phyloP scores from a whole-genome alignment of 53 echinoderm and acorn worm genomes.

The Actinopyga echinites region DNA sequence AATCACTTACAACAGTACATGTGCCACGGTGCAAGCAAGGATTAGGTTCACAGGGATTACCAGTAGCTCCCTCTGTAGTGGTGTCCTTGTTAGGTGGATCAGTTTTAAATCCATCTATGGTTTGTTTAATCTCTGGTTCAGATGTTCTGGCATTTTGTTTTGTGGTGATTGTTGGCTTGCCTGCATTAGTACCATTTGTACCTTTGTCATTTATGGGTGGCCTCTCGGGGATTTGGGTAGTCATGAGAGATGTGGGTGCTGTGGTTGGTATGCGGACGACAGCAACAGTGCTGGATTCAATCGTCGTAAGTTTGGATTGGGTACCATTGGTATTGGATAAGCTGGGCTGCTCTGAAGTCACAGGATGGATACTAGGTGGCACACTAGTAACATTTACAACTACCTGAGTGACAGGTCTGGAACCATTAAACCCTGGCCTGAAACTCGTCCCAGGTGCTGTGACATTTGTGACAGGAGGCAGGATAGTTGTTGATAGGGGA shows the following conservation, averaged over 20 bases:
- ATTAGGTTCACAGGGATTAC: conserved; percentile 69
- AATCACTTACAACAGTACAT: conserved; percentile 36
- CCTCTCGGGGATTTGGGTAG: too few species aligned
- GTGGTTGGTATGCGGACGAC: background rate
- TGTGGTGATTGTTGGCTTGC: too few species aligned
- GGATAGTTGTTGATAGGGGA: background rate
- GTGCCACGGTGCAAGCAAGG: conserved; percentile 80
- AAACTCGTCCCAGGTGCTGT: background rate
- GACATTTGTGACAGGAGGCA: background rate
- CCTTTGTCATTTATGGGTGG: too few species aligned
- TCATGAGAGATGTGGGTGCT: background rate
- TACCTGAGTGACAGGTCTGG: conserved; percentile 6
- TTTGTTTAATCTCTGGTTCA: too few species aligned
- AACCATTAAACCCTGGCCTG: conserved; percentile 17
- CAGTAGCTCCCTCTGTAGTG: too few species aligned
- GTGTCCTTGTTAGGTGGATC: too few species aligned
- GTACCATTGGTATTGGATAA: background rate
- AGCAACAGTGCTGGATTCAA: background rate
- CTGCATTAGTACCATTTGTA: too few species aligned
- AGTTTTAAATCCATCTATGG: too few species aligned
- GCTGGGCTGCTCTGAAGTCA: background rate
- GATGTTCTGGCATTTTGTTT: too few species aligned
- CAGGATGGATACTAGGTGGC: background rate
- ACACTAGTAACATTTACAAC: background rate
- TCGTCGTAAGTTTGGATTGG: background rate